Evolutionary conservation across 2,113 vertebrate species (phyloP).

Genomic region (Chionodraco myersi): DNA sequence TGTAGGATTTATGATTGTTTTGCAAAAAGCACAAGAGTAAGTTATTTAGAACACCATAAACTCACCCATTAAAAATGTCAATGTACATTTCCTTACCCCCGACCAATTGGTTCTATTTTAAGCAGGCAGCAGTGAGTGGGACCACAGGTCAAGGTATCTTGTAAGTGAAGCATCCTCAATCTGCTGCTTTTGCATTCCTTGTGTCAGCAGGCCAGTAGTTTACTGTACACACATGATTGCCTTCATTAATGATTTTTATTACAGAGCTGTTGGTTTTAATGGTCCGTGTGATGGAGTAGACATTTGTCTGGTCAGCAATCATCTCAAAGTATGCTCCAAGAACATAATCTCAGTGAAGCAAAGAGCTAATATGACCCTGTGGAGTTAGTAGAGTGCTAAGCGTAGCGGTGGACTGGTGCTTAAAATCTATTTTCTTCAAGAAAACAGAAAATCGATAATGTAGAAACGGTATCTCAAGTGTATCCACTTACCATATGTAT

Average conservation of each 20-base stretch:
- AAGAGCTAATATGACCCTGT: neutral
- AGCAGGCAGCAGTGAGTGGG: neutral
- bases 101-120: neutral
- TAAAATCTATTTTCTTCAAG: slow-evolving; percentile 2
- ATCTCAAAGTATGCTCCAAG: neutral
- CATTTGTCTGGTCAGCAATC: slow-evolving; percentile 21
- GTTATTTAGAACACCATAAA: neutral
- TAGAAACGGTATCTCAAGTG: slow-evolving; percentile 9
- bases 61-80: neutral
- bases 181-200: slow-evolving; percentile 4
- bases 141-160: neutral
- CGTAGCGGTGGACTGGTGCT: neutral
- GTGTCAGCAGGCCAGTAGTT: slow-evolving; percentile 7
- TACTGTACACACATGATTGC: neutral
- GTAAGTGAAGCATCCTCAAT: slow-evolving; percentile 7
- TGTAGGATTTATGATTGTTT: neutral
- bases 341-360: slow-evolving; percentile 4
- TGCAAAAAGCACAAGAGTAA: neutral
- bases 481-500: neutral
- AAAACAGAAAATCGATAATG: slow-evolving; percentile 19
- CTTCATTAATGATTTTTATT: slow-evolving; percentile 29
- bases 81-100: neutral
- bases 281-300: slow-evolving; percentile 12
- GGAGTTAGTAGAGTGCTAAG: neutral
- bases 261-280: slow-evolving; percentile 18